A percentile compares a stretch with the other conserved stretches of the same genome.
These are phyloP conservation scores for Amyelois transitella DNA, from an alignment of 1,140 invertebrate species.

Conservation along the genomic window DNA sequence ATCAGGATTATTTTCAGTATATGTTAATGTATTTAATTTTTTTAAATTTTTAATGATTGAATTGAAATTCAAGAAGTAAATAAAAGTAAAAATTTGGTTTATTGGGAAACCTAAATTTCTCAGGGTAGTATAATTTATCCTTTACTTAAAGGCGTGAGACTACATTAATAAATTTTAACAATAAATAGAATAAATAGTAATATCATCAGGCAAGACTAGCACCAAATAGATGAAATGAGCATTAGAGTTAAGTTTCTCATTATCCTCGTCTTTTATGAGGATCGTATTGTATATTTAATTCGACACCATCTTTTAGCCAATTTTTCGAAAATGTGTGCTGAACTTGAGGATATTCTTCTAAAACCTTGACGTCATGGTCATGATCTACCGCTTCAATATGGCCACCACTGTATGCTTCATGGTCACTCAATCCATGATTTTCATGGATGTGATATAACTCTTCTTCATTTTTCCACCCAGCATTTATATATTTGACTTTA, in stretches of 20 bases:
- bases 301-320: not conserved
- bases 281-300: not conserved
- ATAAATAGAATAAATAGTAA: not conserved
- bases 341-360: not conserved
- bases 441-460: not conserved
- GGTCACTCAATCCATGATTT: not conserved
- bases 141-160: no score
- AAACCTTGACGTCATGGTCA: conserved; percentile 10
- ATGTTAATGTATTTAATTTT: no score
- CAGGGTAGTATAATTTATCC: no score
- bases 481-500: conserved; percentile 66
- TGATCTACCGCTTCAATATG: conserved; percentile 2
- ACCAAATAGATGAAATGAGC: not conserved
- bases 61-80: no score
- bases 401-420: not conserved
- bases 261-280: not conserved
- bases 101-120: no score
- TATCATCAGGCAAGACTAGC: not conserved
- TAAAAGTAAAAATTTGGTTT: no score
- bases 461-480: conserved; percentile 57
- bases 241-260: not conserved
- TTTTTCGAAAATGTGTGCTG: not conserved
- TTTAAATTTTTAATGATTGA: no score
- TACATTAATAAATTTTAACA: no score
- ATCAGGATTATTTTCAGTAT: no score